phyloP scores from a whole-genome alignment of 1,140 invertebrate species.

The Palaemon carinicauda region DNA sequence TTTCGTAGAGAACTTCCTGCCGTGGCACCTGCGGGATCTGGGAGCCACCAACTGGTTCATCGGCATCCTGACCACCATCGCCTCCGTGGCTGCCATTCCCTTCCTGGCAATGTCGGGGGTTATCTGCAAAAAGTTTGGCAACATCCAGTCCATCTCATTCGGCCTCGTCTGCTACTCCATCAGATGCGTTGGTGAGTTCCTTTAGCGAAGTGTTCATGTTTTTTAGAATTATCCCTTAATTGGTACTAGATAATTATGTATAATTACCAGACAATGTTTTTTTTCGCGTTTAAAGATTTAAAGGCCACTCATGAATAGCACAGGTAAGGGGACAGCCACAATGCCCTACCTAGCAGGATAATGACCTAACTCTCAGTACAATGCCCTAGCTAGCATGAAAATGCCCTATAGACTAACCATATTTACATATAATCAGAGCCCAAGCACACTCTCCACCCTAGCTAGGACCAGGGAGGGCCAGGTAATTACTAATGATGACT shows the following conservation, averaged over 20 bases:
- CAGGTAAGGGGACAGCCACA: too few species aligned
- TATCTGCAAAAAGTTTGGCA: conserved; percentile 57
- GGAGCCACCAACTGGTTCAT: conserved; percentile 54
- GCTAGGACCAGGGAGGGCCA: too few species aligned
- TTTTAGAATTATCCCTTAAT: neutral
- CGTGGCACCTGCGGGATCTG: conserved; percentile 48
- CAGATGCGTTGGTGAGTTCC: conserved; percentile 55
- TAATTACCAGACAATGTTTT: too few species aligned
- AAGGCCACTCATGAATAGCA: too few species aligned
- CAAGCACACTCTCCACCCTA: too few species aligned
- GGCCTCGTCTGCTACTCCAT: conserved; percentile 57
- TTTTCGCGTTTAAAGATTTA: too few species aligned
- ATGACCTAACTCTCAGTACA: too few species aligned
- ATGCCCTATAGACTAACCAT: too few species aligned
- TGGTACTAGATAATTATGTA: neutral
- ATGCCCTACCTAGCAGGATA: too few species aligned
- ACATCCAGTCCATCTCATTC: conserved; percentile 55
- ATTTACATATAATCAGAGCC: too few species aligned
- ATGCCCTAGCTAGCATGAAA: too few species aligned
- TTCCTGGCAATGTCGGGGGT: conserved; percentile 45
- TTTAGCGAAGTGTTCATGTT: neutral
- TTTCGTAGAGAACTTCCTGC: conserved; percentile 59
- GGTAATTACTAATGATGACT: too few species aligned
- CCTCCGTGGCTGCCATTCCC: conserved; percentile 51
- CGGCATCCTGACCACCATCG: conserved; percentile 55